These are phyloP conservation scores for Terebella lapidaria DNA, from an alignment of 2,888 invertebrate species.

Conservation along the genomic window DNA sequence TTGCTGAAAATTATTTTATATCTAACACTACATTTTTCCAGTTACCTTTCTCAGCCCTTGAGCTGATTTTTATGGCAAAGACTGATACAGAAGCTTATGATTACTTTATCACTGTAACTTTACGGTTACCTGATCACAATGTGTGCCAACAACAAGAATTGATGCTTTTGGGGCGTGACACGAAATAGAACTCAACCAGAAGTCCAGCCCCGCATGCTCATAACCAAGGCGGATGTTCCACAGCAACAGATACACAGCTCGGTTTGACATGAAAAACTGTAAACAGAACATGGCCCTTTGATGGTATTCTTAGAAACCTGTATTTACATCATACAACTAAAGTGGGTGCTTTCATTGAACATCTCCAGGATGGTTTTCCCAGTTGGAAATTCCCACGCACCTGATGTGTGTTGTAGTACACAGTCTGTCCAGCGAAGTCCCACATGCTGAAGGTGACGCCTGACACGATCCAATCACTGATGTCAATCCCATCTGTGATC, in stretches of 20 bases:
- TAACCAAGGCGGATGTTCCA: conserved; percentile 53
- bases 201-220: conserved; percentile 52
- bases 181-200: conserved; percentile 51
- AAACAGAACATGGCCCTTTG: conserved; percentile 43
- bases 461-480: conserved; percentile 37
- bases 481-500: conserved; percentile 53
- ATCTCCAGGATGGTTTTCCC: too few relatives aligned
- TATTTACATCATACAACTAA: neutral
- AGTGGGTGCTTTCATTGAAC: too few relatives aligned
- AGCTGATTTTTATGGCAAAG: too few relatives aligned
- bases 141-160: conserved; percentile 49
- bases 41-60: too few relatives aligned
- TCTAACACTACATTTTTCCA: too few relatives aligned
- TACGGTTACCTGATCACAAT: conserved; percentile 50
- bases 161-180: conserved; percentile 53
- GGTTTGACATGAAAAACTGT: conserved; percentile 50
- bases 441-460: conserved; percentile 34
- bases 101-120: too few relatives aligned
- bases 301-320: neutral
- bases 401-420: conserved; percentile 53
- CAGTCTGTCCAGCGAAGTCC: conserved; percentile 53
- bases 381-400: too few relatives aligned
- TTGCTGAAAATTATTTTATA: too few relatives aligned
- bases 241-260: conserved; percentile 49
- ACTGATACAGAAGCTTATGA: too few relatives aligned